A percentile compares a stretch with the other conserved stretches of the same genome.
Conservation (phyloP, 2,797 vertebrate species). For the Onychomys leucogaster region DNA sequence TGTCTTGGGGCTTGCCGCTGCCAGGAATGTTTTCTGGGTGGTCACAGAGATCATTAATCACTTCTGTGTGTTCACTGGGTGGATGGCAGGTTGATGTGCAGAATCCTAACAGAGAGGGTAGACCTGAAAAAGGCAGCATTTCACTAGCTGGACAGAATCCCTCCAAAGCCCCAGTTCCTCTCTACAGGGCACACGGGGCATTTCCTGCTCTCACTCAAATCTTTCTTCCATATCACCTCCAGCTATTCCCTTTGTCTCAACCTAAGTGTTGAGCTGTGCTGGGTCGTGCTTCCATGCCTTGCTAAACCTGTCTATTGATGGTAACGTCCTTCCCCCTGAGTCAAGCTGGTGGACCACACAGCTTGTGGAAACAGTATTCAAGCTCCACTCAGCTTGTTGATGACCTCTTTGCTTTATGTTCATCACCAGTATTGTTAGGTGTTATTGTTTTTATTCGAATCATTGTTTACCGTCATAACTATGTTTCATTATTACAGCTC, state of each 20-base stretch:
- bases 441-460: not conserved
- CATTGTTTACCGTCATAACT: not conserved
- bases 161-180: conserved; percentile 50
- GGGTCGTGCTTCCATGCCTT: not conserved
- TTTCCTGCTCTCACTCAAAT: conserved; percentile 15
- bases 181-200: not conserved
- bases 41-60: conserved; percentile 68
- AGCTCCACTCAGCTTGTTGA: not conserved
- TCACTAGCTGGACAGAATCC: conserved; percentile 24
- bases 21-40: conserved; percentile 83
- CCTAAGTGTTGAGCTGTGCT: not conserved
- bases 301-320: not conserved
- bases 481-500: not conserved
- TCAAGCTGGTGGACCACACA: not conserved
- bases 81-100: conserved; percentile 62
- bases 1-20: conserved; percentile 72
- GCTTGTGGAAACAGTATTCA: not conserved
- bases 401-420: not conserved
- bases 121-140: conserved; percentile 46
- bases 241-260: not conserved
- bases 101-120: conserved; percentile 35
- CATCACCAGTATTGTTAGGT: not conserved
- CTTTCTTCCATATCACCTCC: not conserved
- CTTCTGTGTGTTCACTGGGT: conserved; percentile 55
- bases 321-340: not conserved